These are phyloP conservation scores for Tonatia bakeri DNA, from an alignment of 2,113 vertebrate genomes.

Conservation along the genomic window DNA sequence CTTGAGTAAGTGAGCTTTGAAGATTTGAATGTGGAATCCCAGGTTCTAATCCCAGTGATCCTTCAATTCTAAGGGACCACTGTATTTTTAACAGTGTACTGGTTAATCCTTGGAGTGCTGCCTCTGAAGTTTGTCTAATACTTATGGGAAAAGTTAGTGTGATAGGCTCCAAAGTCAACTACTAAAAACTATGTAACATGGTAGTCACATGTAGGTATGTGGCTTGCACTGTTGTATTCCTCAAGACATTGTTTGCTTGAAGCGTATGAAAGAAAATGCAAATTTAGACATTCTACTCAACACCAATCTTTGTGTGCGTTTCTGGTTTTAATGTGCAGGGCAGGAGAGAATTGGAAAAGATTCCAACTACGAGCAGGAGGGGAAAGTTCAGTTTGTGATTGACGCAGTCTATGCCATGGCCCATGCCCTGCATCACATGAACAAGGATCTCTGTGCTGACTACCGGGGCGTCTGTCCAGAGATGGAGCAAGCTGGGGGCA, in stretches of 20 bases:
- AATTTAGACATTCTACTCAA: neutral
- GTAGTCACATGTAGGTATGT: neutral
- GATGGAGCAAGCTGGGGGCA: conserved; percentile 92
- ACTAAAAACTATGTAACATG: neutral
- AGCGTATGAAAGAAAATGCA: neutral
- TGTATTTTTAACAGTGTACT: neutral
- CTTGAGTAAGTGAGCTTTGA: conserved; percentile 1
- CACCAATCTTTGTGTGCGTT: neutral
- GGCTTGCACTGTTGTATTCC: neutral
- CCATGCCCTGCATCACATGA: conserved; percentile 95
- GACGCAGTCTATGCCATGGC: conserved; percentile 96
- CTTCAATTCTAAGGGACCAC: neutral
- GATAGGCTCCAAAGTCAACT: neutral
- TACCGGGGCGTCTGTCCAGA: conserved; percentile 88
- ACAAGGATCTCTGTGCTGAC: conserved; percentile 90
- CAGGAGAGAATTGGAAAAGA: conserved; percentile 94
- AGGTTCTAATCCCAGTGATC: neutral
- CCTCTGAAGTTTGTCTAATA: neutral
- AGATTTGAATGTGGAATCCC: neutral
- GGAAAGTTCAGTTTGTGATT: conserved; percentile 97
- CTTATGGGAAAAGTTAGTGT: neutral
- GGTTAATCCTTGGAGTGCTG: neutral
- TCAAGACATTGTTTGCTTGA: neutral
- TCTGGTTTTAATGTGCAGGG: conserved; percentile 80
- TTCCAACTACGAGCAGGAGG: conserved; percentile 95